Evolutionary conservation across 2,888 invertebrate species (phyloP), one percentile per base, ranked within the genome.

Genomic region (Epinotia nisella): DNA sequence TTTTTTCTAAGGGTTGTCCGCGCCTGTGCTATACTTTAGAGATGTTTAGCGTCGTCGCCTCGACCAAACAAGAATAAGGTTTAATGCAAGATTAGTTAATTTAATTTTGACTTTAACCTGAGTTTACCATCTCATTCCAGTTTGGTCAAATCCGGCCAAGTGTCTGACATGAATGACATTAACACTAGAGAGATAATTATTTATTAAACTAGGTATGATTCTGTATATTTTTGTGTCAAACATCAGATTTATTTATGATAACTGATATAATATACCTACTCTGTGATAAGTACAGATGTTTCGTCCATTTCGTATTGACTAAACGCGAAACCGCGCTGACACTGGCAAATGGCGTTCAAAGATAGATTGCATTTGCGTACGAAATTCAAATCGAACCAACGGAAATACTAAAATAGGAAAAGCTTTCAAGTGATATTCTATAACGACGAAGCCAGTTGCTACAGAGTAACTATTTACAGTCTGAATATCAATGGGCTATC

Each of bases 341-440:
- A 66, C 39, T 66, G 39, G 66, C 66, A 66, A 66, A 66, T 66
- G 66, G 55, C 66, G 56, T 66, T 66, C 56, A 56, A 56, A 56
- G 66, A 66, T 55, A 56, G 66, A 66, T 66, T 66, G 66, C 66
- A 70, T 56, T 56, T 45, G 56, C 62, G 71, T 58, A 64, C 64
- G 65, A 71, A 65, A 65, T 59, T 62, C 70, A 62, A 71, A 64
- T 71, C 11, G 56, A 71, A 64, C 56, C 58, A 64, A 71, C 55
- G 58, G 58, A 56, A 65, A 71, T 51, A 71, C 65, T 71, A 65
- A 71, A 71, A 71, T 58, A 64, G 71, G 71, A 58, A 60, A 58
- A 71, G 65, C 51, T 58, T 35, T 59, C 67, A 59, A 68, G 58
- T 49, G 15, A 59, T 65, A 51, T 39, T 49, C 65, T 64, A 53